A percentile compares a stretch with the other conserved stretches of the same genome.
These are phyloP conservation scores for Eueremaeus valkanovi DNA, from an alignment of 2,888 invertebrate genomes.

Conservation along the genomic window DNA sequence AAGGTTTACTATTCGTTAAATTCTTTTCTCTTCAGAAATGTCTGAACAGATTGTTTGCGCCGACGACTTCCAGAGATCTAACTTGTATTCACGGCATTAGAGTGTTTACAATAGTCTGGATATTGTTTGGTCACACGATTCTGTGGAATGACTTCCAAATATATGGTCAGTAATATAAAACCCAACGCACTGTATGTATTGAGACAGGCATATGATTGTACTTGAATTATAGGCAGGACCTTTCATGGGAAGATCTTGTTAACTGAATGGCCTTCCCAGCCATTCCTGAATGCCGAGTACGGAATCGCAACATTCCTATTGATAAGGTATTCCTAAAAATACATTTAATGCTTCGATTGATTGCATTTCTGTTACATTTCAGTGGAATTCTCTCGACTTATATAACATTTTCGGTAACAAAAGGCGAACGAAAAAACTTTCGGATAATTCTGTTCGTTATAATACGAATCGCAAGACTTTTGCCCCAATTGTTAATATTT, in stretches of 20 bases:
- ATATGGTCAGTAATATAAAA: constrained; percentile 28
- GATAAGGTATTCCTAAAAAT: constrained; percentile 48
- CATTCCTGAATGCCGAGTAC: constrained; percentile 50
- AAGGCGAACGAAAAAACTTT: constrained; percentile 15
- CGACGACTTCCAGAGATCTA: constrained; percentile 36
- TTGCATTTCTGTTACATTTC: background rate
- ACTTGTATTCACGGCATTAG: constrained; percentile 43
- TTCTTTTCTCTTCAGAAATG: too few species aligned
- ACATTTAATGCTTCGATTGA: background rate
- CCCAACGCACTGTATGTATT: background rate
- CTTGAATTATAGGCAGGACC: background rate
- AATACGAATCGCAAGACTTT: constrained; percentile 27
- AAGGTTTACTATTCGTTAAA: background rate
- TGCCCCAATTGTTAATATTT: constrained; percentile 30
- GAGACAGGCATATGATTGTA: background rate
- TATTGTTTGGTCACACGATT: constrained; percentile 43
- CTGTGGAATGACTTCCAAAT: constrained; percentile 36
- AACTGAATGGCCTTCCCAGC: constrained; percentile 48
- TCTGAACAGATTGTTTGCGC: constrained; percentile 4
- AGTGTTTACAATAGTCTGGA: constrained; percentile 43
- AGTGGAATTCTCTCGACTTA: constrained; percentile 36
- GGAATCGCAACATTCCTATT: constrained; percentile 52
- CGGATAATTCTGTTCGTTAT: background rate
- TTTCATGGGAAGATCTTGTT: constrained; percentile 27
- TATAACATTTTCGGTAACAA: constrained; percentile 30